These are phyloP conservation scores for Rhyacophila brunnea DNA, from an alignment of 1,140 invertebrate species.

Conservation along the genomic window DNA sequence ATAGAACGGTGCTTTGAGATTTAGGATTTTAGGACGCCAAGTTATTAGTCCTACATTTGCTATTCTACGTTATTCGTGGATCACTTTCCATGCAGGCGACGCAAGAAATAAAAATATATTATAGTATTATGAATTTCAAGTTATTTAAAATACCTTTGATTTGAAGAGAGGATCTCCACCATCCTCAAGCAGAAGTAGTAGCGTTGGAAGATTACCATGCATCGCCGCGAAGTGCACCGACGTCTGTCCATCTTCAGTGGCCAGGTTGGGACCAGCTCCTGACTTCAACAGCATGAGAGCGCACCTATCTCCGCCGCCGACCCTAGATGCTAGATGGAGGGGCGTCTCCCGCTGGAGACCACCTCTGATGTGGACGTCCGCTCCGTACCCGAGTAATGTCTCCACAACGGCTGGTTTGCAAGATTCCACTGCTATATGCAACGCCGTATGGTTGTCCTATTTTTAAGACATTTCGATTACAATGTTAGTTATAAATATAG, in stretches of 20 bases:
- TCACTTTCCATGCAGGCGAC: too few species aligned
- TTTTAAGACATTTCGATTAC: too few species aligned
- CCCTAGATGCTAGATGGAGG: conserved; percentile 91
- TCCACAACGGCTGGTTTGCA: conserved; percentile 95
- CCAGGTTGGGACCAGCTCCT: conserved; percentile 92
- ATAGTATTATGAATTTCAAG: too few species aligned
- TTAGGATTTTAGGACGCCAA: not conserved
- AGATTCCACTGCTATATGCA: conserved; percentile 97
- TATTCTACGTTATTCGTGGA: not conserved
- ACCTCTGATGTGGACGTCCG: conserved; percentile 93
- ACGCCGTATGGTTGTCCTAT: conserved; percentile 96
- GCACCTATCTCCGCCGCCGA: conserved; percentile 92
- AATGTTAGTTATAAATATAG: too few species aligned
- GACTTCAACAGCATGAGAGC: conserved; percentile 97
- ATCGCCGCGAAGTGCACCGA: conserved; percentile 90
- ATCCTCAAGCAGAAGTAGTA: conserved; percentile 85
- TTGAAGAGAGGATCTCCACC: conserved; percentile 86
- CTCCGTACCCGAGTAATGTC: conserved; percentile 92
- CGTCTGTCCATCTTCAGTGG: conserved; percentile 90
- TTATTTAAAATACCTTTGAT: conserved; percentile 74
- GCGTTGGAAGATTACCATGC: conserved; percentile 82
- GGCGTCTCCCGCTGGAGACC: conserved; percentile 88
- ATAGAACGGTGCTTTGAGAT: too few species aligned
- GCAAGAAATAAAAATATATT: too few species aligned
- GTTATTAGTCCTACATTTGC: not conserved